phyloP scores from a whole-genome alignment of 2,888 invertebrate genomes.

The Xylophagus ater region DNA sequence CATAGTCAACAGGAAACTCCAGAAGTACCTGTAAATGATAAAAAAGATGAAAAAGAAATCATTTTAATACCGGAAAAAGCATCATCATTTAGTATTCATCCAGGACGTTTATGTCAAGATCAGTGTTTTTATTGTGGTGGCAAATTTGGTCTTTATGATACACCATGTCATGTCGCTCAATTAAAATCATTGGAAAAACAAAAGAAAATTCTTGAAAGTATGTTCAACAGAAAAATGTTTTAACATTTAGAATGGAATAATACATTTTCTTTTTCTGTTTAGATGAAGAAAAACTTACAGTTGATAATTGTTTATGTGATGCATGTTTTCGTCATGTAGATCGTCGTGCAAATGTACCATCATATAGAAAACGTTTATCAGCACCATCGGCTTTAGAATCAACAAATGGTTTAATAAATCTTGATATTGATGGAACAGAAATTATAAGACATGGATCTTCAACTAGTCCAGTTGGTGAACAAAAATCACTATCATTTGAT shows the following conservation, averaged over 20 bases:
- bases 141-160: constrained; percentile 75
- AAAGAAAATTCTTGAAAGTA: constrained; percentile 65
- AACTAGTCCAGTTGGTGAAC: too few species aligned
- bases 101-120: constrained; percentile 68
- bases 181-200: constrained; percentile 73
- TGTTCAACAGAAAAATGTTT: too few species aligned
- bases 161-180: constrained; percentile 78
- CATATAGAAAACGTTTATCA: constrained; percentile 48
- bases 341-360: constrained; percentile 63
- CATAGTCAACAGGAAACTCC: too few species aligned
- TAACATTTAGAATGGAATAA: too few species aligned
- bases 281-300: constrained; percentile 71
- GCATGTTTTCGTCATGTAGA: constrained; percentile 80
- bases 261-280: neutral
- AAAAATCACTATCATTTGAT: too few species aligned
- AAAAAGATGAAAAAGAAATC: constrained; percentile 37
- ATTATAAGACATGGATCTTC: too few species aligned
- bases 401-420: too few species aligned
- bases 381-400: constrained; percentile 27
- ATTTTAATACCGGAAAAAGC: constrained; percentile 81
- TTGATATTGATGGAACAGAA: too few species aligned
- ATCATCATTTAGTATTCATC: constrained; percentile 77
- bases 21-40: constrained; percentile 18
- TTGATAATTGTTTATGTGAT: constrained; percentile 77
- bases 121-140: constrained; percentile 81